Conservation (phyloP, 2,888 invertebrate genomes). For the Papilio elwesi region DNA sequence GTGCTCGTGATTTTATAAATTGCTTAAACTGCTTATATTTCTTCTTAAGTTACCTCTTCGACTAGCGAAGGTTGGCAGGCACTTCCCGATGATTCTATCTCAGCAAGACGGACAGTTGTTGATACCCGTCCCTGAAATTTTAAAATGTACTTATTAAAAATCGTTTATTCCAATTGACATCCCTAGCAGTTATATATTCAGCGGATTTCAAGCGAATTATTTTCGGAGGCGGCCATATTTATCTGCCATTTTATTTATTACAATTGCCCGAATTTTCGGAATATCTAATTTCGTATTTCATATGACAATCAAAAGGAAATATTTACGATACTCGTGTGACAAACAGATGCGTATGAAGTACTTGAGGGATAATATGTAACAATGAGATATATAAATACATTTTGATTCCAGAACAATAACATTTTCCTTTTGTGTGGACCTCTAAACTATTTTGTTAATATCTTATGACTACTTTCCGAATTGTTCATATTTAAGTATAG, state of each 20-base stretch:
- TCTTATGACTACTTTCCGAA: too few species aligned
- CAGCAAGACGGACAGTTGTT: too few species aligned
- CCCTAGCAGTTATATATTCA: constrained; percentile 8
- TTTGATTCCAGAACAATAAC: background rate
- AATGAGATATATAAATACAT: background rate
- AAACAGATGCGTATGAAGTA: constrained; percentile 6
- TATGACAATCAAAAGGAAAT: constrained; percentile 24
- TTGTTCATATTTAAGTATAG: too few species aligned
- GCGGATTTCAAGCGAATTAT: constrained; percentile 12
- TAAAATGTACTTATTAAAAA: background rate
- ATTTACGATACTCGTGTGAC: constrained; percentile 33
- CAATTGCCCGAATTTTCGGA: constrained; percentile 30
- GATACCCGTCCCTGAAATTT: too few species aligned
- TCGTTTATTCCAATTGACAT: constrained; percentile 1
- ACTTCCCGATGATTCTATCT: too few species aligned
- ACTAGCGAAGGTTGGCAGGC: too few species aligned
- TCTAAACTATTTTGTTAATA: too few species aligned
- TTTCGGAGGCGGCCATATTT: constrained; percentile 19
- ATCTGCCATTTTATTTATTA: constrained; percentile 31
- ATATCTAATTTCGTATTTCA: constrained; percentile 29
- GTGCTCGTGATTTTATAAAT: too few species aligned
- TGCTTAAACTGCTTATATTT: too few species aligned
- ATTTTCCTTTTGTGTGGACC: too few species aligned
- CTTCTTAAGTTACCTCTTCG: too few species aligned
- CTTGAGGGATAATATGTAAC: background rate